Conservation (phyloP, 2,113 vertebrate species). For the Chamaetylas fuelleborni region DNA sequence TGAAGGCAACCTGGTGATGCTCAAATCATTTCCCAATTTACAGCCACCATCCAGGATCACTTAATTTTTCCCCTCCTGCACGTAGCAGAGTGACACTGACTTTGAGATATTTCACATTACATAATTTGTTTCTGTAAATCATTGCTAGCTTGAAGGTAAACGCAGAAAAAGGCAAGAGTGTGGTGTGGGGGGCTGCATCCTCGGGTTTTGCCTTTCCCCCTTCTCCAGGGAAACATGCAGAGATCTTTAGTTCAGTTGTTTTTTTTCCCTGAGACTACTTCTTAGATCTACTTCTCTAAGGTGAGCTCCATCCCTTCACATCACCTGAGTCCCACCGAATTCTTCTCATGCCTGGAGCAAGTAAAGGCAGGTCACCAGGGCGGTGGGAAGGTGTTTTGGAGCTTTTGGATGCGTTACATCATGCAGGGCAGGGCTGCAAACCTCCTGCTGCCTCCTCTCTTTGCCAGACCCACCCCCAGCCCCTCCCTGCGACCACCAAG, state of each 20-base stretch:
- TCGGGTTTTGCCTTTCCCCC: background rate
- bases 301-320: background rate
- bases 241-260: background rate
- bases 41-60: background rate
- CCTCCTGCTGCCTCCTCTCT: background rate
- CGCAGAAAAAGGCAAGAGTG: background rate
- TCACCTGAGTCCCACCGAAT: background rate
- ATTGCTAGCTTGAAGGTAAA: background rate
- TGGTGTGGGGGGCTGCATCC: background rate
- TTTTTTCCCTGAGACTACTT: rapidly evolving
- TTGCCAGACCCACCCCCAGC: rapidly evolving
- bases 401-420: background rate
- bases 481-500: background rate
- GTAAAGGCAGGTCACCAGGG: constrained; percentile 3
- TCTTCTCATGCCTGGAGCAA: constrained; percentile 16
- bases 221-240: background rate
- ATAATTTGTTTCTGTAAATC: background rate
- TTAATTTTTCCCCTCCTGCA: background rate
- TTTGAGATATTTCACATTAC: background rate
- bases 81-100: background rate
- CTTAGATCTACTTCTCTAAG: background rate
- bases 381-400: background rate
- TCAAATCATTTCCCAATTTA: background rate
- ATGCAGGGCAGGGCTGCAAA: background rate
- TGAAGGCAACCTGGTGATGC: background rate